Conservation (phyloP, 2,113 vertebrate genomes). For the Megaceryle maxima region DNA sequence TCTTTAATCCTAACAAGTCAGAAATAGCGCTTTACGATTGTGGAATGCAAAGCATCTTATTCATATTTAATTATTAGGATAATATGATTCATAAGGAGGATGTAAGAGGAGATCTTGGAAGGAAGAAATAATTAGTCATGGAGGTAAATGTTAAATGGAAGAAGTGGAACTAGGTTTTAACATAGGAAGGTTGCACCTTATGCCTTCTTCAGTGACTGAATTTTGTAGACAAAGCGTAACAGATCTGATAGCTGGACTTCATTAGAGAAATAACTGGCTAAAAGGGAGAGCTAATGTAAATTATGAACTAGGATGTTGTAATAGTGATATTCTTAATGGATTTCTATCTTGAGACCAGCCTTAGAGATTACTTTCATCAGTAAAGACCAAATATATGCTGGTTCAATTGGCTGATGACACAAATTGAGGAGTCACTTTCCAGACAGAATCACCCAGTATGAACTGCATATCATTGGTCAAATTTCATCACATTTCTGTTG, state of each 20-base stretch:
- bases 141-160: not conserved
- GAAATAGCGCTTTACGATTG: not conserved
- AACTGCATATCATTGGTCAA: not conserved
- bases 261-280: not conserved
- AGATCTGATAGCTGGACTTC: not conserved
- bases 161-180: not conserved
- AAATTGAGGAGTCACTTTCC: not conserved
- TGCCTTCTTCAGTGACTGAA: not conserved
- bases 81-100: not conserved
- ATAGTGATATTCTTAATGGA: not conserved
- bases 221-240: not conserved
- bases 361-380: not conserved
- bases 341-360: not conserved
- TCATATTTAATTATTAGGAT: not conserved
- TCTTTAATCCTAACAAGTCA: not conserved
- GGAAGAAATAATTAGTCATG: not conserved
- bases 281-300: not conserved
- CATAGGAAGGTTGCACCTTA: not conserved
- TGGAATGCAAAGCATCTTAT: not conserved
- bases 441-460: not conserved
- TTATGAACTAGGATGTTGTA: not conserved
- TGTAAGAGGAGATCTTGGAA: not conserved
- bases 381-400: not conserved
- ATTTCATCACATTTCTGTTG: not conserved
- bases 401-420: not conserved